phyloP scores from a whole-genome alignment of 2,113 vertebrate genomes.

The Aplodontia rufa region DNA sequence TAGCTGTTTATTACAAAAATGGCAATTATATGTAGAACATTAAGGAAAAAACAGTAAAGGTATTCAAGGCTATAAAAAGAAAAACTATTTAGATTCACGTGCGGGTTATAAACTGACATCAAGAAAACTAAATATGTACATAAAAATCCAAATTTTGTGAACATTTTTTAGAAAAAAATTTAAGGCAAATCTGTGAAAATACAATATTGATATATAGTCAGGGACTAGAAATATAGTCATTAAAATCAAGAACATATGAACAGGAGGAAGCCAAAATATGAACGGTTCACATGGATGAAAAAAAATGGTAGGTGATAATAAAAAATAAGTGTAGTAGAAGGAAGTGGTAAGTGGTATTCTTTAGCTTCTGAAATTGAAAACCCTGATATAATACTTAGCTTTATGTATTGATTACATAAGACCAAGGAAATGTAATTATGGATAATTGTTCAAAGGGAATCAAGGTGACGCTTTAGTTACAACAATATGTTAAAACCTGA shows the following conservation, averaged over 20 bases:
- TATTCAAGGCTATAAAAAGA: neutral
- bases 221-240: neutral
- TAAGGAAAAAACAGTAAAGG: neutral
- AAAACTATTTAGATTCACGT: neutral
- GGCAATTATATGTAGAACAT: neutral
- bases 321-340: neutral
- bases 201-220: neutral
- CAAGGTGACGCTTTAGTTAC: neutral
- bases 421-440: neutral
- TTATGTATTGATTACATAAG: neutral
- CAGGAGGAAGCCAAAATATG: neutral
- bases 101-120: neutral
- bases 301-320: neutral
- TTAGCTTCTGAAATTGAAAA: neutral
- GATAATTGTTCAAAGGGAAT: neutral
- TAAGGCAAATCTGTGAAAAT: neutral
- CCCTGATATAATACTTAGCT: neutral
- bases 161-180: conserved; percentile 22
- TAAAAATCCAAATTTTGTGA: neutral
- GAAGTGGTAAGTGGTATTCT: neutral
- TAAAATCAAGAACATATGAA: neutral
- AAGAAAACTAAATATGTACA: neutral
- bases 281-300: neutral
- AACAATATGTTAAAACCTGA: neutral
- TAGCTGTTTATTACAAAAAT: conserved; percentile 36